Evolutionary conservation across 2,888 invertebrate species (phyloP), one percentile per base, ranked within the genome.

Genomic region (Sinhomidia bicolor): DNA sequence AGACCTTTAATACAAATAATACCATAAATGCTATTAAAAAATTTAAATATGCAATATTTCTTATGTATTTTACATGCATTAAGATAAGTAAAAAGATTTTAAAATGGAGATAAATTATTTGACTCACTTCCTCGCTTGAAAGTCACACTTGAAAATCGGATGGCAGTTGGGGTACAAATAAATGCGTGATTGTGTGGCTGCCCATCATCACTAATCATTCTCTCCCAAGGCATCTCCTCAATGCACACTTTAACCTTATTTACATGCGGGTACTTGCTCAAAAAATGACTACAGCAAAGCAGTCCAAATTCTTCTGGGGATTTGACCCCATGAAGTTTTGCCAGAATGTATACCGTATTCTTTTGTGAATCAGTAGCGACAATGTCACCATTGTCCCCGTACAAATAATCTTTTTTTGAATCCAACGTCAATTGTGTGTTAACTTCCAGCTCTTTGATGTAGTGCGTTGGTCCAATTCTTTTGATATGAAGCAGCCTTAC

Each of bases 311-410:
- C 96, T 93, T 97, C 97, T 0, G 96, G 96, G 32, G 96, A 96
- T 92, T 95, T 95, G 89, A 97, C 95, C 76, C 97, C 97, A 93
- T 96, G 94, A 92, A 96, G 96, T 93, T 96, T 97, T 7, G 97
- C 97, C 91, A 97, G 93, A 54, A 97, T 93, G 93, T 96, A 97
- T 51, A 97, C 96, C 0, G 96, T 97, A 93, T 97, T 97, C 94
- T 97, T 97, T 93, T 97, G 97, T 0, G 96, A 96, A 93, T 97
- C 97, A 0, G 97, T 97, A 12, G 97, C 97, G 20, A 97, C 96
- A 89, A 97, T 96, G 93, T 96, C 96, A 79, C 95, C 95, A 93
- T 97, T 97, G 93, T 97, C 96, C n/a, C 96, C 96, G 90, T 94
- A 93, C 0, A 96, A 94, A 93, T 96, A 97, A 91, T 97, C 96